These are phyloP conservation scores for Tribolium castaneum DNA, from an alignment of 1,140 invertebrate species.

Conservation along the genomic window DNA sequence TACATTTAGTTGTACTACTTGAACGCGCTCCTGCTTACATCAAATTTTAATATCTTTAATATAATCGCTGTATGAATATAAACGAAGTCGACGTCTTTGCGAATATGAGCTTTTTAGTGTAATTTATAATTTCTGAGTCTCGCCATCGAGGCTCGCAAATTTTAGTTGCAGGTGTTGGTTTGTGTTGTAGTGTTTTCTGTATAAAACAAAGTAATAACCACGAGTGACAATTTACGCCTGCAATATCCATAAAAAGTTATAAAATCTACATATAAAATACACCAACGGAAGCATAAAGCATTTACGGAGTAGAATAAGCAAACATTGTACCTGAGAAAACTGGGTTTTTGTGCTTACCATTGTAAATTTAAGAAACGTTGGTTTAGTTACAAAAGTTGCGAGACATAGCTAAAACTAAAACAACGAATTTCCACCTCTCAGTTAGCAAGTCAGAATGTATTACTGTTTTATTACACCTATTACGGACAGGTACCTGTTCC, in stretches of 20 bases:
- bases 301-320: slow-evolving; percentile 5
- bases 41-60: not conserved
- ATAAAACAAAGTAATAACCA: slow-evolving; percentile 33
- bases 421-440: not conserved
- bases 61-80: not conserved
- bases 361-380: slow-evolving; percentile 3
- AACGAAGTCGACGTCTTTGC: not conserved
- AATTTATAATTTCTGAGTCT: slow-evolving; percentile 2
- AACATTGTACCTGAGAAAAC: slow-evolving; percentile 17
- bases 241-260: slow-evolving; percentile 28
- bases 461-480: not conserved
- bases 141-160: slow-evolving; percentile 6
- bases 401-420: not conserved
- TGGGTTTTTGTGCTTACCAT: not conserved
- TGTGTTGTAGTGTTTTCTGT: not conserved
- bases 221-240: slow-evolving; percentile 26
- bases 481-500: not conserved
- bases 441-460: not conserved
- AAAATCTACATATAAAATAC: slow-evolving; percentile 25
- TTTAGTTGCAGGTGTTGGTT: slow-evolving; percentile 18
- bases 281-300: slow-evolving; percentile 23
- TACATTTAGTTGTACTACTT: not conserved
- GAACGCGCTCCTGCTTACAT: not conserved
- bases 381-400: not conserved
- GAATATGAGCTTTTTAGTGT: not conserved